Base-by-base conservation (phyloP, 2,888 invertebrate genomes). In the Volucella zonaria region DNA sequence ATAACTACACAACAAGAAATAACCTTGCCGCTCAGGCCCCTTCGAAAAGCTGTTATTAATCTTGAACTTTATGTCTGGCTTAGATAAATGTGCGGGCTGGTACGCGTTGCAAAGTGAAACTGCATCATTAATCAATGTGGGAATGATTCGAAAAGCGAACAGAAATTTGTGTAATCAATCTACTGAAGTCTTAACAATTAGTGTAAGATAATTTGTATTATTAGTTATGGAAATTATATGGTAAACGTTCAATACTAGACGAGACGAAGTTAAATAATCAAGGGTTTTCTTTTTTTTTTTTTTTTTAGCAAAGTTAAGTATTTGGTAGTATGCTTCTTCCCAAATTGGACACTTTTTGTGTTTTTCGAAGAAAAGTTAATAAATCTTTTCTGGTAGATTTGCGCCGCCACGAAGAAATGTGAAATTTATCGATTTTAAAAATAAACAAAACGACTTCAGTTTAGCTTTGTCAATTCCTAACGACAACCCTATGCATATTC, bases 1-100 rank as follows among this genome's bases (percentile, higher is more conserved):
- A 31, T 31, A 52, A 45, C 59, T 56, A 51, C 10, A 23, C 52
- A 52, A 31, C 10, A 6, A 6, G 31, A 4, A 31, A 31, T 6
- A 6, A 31, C 58, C 12, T 31, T 54, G 18, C 45, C 10, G 38
- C 18, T 18, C 6, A 49, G 18, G 6, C 23, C 14, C 49, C 62
- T n/a, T 40, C 49, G 45, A 74, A 68, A 73, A 51, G 66, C 76
- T 62, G 68, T 58, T 67, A 85, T 81, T 81, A 81, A 42, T 77
- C 76, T 81, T 81, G 77, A 85, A 81, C 81, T 85, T 85, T 85
- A 66, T 76, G 76, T 81, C 76, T 73, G 59, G 64, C 68, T 73
- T 68, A 79, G 70, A 75, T 52, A 75, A 70, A 67, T 80, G 47
- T 82, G 40, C 45, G 62, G 49, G 58, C 18, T 54, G 51, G 18